These are phyloP conservation scores for Vannuccia rotundouncinata DNA, from an alignment of 2,888 invertebrate genomes.

Conservation along the genomic window DNA sequence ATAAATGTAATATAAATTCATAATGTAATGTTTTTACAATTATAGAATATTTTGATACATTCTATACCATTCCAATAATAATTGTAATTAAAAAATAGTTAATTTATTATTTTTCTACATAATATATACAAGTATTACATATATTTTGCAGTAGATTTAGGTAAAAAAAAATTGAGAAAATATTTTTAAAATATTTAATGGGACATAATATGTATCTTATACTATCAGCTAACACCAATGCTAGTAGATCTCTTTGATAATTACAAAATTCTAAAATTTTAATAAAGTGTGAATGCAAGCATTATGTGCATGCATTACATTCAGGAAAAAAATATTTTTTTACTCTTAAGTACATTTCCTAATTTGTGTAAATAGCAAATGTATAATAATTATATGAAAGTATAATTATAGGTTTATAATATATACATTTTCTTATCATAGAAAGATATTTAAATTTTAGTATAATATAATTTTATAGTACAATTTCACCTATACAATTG, in stretches of 20 bases:
- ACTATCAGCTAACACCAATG: conserved; percentile 3
- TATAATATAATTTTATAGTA: no score
- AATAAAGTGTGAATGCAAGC: conserved; percentile 14
- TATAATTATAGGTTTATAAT: conserved; percentile 1
- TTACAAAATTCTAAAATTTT: conserved; percentile 13
- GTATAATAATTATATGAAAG: no score
- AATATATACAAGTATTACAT: neutral
- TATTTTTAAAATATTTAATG: neutral
- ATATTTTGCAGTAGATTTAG: neutral
- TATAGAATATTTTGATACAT: neutral
- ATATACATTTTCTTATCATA: neutral
- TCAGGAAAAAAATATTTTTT: conserved; percentile 10
- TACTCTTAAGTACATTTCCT: neutral
- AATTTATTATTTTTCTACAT: conserved; percentile 4
- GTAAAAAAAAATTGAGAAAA: neutral
- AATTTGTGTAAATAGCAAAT: no score
- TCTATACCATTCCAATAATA: neutral
- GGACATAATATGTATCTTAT: conserved; percentile 14
- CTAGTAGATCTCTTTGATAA: neutral
- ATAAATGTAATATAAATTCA: neutral
- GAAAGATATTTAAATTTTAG: no score
- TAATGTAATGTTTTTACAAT: neutral
- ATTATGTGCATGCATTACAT: neutral
- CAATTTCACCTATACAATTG: no score
- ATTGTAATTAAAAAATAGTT: conserved; percentile 10